Evolutionary conservation across 2,797 vertebrate genomes (phyloP), one percentile per base, ranked within the genome.

Genomic region (Galago senegalensis): DNA sequence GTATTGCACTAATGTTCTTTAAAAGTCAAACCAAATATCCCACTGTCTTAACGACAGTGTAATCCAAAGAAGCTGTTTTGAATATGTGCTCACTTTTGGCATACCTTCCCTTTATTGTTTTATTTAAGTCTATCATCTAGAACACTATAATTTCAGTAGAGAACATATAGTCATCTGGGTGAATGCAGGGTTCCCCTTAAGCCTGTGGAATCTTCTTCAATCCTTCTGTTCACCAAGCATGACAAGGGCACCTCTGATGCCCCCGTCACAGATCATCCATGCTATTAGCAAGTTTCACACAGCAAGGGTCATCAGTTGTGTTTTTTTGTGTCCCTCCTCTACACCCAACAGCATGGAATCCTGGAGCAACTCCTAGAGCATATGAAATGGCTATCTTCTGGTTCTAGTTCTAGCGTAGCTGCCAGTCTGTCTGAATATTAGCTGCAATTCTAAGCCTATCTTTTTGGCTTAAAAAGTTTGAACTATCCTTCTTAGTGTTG

Each of bases 51-150:
- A 98, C 97, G 98, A 98, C 98, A 94, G 58, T 95, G 98, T 98
- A 98, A 98, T 98, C 98, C 99, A 99, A 99, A 99, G 98, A 99
- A 99, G 98, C 98, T 98, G 97, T 98, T 98, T 93, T 96, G 97
- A 96, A 23, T 97, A 98, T 96, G 58, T 96, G 91, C 75, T 98
- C 7, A 72, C 27, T 37, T 89, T 85, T 73, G 77, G 53, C 14
- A 29, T 73, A 81, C 53, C 91, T 60, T 67, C 85, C 53, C 56
- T 23, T 81, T 86, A 80, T 46, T 73, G 0, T 90, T 77, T 56
- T 85, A 73, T 85, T 91, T 89, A 86, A 93, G 46, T 81, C 81
- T 89, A 91, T 89, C 60, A 89, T 70, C 60, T 69, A 81, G 61
- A 89, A 91, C 34, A 89, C 20, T 67, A 40, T 67, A 46, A 56